Evolutionary conservation across 2,797 vertebrate species (phyloP), one percentile per base, ranked within the genome.

Genomic region (Chaunax sp.): DNA sequence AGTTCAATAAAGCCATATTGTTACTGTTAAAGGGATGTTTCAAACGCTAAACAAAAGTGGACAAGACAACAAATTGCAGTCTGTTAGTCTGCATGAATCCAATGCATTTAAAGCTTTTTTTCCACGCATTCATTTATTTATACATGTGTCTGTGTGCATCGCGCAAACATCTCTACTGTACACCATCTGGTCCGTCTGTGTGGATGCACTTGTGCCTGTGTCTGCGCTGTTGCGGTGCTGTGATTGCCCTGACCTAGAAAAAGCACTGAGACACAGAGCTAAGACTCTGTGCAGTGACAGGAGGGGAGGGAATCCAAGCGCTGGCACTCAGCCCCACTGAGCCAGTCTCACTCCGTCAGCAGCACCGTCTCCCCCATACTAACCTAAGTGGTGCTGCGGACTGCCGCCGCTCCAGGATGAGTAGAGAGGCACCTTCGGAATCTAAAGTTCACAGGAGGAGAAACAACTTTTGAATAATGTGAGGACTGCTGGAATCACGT

Each of bases 201-300:
- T 38, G 22, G 52, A 55, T 69, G 47, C 57, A 51, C 30, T 47
- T 16, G n/a, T 37, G 47, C 12, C 2, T 62, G 26, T 18, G 3
- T 60, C n/a, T 26, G 45, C 59, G 55, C 20, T 65, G 84, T 75
- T 78, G 84, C 81, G 83, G 71, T 73, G 75, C 74, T 82, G 80
- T 77, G 87, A 89, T 83, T 35, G 18, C 72, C 57, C 77, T 92
- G 90, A 90, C 90, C 91, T 89, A 92, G 88, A 92, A 91, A n/a
- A 92, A 86, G 86, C 82, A 78, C 44, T 49, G 86, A 87, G 66
- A 90, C 83, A 77, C 75, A 81, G 81, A 86, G 79, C 74, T 66
- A 65, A 80, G 81, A 62, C 77, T 80, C 35, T 77, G 72, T 19
- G 9, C 56, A 3, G 67, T 70, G 82, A 88, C 81, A 85, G 87